Base-by-base conservation (phyloP, 2,797 vertebrate genomes). In the Acanthurus tractus region DNA sequence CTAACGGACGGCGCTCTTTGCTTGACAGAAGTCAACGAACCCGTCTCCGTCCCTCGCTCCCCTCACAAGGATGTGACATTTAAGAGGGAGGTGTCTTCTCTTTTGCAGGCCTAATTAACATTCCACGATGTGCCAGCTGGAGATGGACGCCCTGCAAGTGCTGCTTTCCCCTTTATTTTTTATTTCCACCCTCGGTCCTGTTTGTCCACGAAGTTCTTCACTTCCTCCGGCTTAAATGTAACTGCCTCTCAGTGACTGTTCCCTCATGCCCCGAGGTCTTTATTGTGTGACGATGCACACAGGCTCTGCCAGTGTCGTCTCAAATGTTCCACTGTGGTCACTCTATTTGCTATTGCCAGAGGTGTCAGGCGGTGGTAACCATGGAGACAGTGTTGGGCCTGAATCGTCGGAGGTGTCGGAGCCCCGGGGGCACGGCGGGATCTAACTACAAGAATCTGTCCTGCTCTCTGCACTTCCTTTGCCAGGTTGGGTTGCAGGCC, bases 301-400 rank as follows among this genome's bases (percentile, higher is more conserved):
- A 66, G 90, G 65, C 88, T 75, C 82, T 89, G 87, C 81, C 88
- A 78, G 82, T 70, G 84, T 84, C 83, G 62, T 69, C 88, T 91
- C 87, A 90, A 90, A 90, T 90, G 84, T 88, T 92, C 83, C 87
- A 64, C 91, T 82, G 84, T 80, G 92, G 87, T 89, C 85, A 83
- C 80, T 87, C 88, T 57, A 84, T 88, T 93, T 84, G 85, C 89
- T 76, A 76, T 80, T 74, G 90, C 86, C 84, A 63, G 79, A 70
- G 81, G 85, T 85, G 88, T 89, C 87, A 54, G 77, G 77, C 81
- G 49, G 84, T 23, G 61, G 92, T 95, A 87, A 87, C 94, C 90
- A 93, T 94, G 88, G 91, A 45, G 86, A 95, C 89, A 3, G 80
- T 82, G 85, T 78, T 48, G 66, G 70, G 72, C 64, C 69, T 74